A percentile compares a stretch with the other conserved stretches of the same genome.
These are phyloP conservation scores for Macrotrachela quadricornifera DNA, from an alignment of 1,140 invertebrate genomes.

Conservation along the genomic window DNA sequence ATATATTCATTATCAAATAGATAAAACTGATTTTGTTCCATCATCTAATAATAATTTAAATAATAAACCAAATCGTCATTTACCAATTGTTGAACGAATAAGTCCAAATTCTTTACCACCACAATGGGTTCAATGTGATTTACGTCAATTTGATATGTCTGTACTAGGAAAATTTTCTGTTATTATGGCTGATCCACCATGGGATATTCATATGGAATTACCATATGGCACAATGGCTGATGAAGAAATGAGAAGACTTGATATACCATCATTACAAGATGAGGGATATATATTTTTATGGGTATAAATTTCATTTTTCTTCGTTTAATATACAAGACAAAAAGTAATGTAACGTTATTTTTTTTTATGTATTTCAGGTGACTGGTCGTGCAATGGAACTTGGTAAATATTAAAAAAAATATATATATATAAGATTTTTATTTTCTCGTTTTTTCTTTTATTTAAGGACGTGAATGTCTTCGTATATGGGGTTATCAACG, in stretches of 20 bases:
- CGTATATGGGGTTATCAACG: slow-evolving; percentile 82
- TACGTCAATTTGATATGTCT: slow-evolving; percentile 80
- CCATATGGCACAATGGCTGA: slow-evolving; percentile 98
- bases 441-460: no score
- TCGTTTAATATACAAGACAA: no score
- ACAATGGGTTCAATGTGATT: slow-evolving; percentile 83
- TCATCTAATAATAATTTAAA: slow-evolving; percentile 2
- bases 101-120: slow-evolving; percentile 43
- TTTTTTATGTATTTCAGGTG: slow-evolving; percentile 21
- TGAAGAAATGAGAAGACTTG: slow-evolving; percentile 86
- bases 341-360: no score
- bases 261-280: slow-evolving; percentile 69
- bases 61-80: background rate
- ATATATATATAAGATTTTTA: no score
- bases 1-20: slow-evolving; percentile 10
- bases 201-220: slow-evolving; percentile 95
- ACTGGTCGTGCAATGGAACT: slow-evolving; percentile 48
- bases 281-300: slow-evolving; percentile 86
- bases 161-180: slow-evolving; percentile 48
- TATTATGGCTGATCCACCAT: slow-evolving; percentile 52
- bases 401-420: no score
- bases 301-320: no score
- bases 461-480: slow-evolving; percentile 49
- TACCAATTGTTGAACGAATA: background rate
- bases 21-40: background rate